phyloP scores from a whole-genome alignment of 2,888 invertebrate genomes.

The Steinernema carpocapsae region DNA sequence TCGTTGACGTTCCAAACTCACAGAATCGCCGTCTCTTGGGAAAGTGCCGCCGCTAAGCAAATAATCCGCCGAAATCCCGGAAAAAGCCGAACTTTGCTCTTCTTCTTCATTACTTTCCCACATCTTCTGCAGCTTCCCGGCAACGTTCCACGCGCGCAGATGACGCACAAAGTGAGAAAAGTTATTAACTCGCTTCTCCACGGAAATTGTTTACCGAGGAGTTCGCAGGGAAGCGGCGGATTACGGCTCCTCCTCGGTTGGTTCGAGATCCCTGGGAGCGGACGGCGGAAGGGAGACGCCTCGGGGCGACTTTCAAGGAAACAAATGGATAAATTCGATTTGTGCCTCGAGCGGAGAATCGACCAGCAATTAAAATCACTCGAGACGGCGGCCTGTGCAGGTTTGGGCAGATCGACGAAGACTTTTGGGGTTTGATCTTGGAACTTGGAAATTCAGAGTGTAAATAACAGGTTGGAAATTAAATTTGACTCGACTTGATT shows the following conservation, averaged over 20 bases:
- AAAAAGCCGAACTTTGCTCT: not conserved
- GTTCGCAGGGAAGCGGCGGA: not conserved
- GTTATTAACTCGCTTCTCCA: conserved; percentile 24
- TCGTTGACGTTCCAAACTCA: not conserved
- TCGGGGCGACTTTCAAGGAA: conserved; percentile 24
- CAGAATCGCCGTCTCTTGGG: conserved; percentile 10
- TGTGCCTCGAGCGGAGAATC: conserved; percentile 6
- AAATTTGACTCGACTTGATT: no score
- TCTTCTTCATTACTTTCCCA: not conserved
- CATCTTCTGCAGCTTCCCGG: no score
- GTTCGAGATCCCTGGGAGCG: conserved; percentile 1
- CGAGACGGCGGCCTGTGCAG: not conserved
- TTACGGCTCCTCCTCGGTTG: no score
- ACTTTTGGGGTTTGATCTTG: not conserved
- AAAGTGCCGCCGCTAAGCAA: conserved; percentile 1
- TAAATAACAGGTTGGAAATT: no score
- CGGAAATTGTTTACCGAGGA: conserved; percentile 32
- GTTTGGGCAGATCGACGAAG: not conserved
- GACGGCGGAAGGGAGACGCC: conserved; percentile 17
- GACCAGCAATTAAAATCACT: conserved; percentile 23
- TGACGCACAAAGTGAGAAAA: conserved; percentile 7
- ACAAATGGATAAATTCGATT: conserved; percentile 32
- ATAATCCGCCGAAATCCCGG: not conserved
- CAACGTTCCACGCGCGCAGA: not conserved
- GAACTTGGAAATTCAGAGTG: no score